Evolutionary conservation across 1,140 invertebrate genomes (phyloP).

Genomic region (Drosophila melanogaster): DNA sequence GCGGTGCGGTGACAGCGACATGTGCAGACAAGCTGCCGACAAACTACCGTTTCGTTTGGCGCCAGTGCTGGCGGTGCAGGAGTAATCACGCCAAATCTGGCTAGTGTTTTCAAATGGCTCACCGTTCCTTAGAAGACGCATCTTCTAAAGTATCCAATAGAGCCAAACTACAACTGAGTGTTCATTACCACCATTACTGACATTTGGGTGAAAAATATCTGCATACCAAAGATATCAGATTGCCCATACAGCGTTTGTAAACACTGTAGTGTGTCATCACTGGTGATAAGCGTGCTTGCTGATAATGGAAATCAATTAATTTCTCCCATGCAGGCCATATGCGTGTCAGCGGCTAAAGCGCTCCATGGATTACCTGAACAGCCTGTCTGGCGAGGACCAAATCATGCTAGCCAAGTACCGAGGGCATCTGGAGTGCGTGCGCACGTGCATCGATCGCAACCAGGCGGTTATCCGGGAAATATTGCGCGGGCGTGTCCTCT

Average conservation of each 20-base stretch:
- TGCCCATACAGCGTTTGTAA: too few relatives aligned
- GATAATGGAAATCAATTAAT: slow-evolving; percentile 43
- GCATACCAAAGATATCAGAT: too few relatives aligned
- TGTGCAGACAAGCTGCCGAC: slow-evolving; percentile 39
- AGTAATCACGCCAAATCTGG: not conserved
- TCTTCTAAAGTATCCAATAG: too few relatives aligned
- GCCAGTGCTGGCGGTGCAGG: not conserved
- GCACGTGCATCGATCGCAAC: slow-evolving; percentile 93
- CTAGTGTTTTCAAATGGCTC: not conserved
- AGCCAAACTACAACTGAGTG: too few relatives aligned
- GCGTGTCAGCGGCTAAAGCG: slow-evolving; percentile 88
- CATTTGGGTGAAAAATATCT: too few relatives aligned
- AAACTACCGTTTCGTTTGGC: slow-evolving; percentile 14
- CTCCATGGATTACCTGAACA: slow-evolving; percentile 90
- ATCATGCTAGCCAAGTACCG: slow-evolving; percentile 90
- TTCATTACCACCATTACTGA: too few relatives aligned
- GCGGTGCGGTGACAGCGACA: slow-evolving; percentile 1
- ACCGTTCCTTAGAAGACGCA: too few relatives aligned
- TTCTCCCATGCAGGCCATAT: slow-evolving; percentile 85
- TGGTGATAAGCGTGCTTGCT: slow-evolving; percentile 24
- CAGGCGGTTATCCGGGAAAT: slow-evolving; percentile 93
- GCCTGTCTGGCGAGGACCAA: slow-evolving; percentile 91
- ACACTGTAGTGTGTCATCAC: not conserved
- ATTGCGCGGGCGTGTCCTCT: slow-evolving; percentile 84
- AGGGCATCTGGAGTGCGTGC: slow-evolving; percentile 90